Base-by-base conservation (phyloP, 1,140 invertebrate species). In the Drosophila kanapiae region DNA sequence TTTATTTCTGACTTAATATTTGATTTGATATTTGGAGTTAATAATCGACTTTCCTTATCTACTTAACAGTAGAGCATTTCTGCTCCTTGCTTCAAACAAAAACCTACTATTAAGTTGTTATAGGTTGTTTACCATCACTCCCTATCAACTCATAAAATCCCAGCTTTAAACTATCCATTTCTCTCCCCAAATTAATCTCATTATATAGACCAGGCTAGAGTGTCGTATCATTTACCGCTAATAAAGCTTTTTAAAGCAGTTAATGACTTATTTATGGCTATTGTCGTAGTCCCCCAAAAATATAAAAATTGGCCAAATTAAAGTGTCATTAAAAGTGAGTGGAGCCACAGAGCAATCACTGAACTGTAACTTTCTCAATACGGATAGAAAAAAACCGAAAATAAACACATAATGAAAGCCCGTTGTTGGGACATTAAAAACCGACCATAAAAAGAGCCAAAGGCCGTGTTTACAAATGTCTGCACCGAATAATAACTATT, bases 211-310 rank as follows among this genome's bases (percentile, higher is more conserved):
- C 49, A 60, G 63, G 35, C 51, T 38, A 43, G 27, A 18, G 49
- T 56, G 45, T 54, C 18, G 37, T 78, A 78, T 84, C 77, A 80
- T 70, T 90, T 82, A 29, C 70, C 49, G 54, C 85, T 90, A 90
- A 90, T 90, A 90, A 90, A 90, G 85, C 75, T 69, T 82, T 90
- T 90, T 82, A 85, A 74, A 72, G 65, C 43, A 82, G 81, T 82
- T 90, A 91, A 90, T 90, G 85, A 85, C 85, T 79, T 91, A 90
- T 85, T 90, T 90, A 91, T 74, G 47, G 48, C 61, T 35, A 67
- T 65, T 72, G 77, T 83, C 58, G 54, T 23, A 77, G 51, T 48
- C 53, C 16, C 58, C 23, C 16, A 58, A 67, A 37, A 33, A 33
- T n/a, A 42, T 54, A 31, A 76, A 57, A 83, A 69, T 75, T 88